Conservation (phyloP, 2,888 invertebrate genomes). For the Watsonalla cultraria region DNA sequence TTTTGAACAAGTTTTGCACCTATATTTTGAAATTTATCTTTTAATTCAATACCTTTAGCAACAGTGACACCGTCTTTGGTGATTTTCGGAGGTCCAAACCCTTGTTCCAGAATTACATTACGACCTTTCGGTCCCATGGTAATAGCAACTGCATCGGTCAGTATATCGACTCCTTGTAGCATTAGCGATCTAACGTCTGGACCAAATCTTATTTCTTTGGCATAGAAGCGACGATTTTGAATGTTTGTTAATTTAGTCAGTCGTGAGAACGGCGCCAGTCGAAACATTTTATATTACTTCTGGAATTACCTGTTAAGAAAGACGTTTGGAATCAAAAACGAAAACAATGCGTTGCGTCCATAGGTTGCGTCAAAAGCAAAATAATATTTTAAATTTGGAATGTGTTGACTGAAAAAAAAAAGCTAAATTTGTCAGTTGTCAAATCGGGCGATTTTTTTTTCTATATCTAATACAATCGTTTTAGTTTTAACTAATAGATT, state of each 20-base stretch:
- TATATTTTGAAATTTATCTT: slow-evolving; percentile 98
- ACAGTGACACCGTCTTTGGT: slow-evolving; percentile 99
- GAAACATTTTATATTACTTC: slow-evolving; percentile 31
- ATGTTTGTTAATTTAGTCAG: slow-evolving; percentile 14
- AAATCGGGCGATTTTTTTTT: too few relatives aligned
- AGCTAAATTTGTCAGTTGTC: too few relatives aligned
- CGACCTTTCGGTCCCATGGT: slow-evolving; percentile 99
- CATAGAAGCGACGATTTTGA: slow-evolving; percentile 63
- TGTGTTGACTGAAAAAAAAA: too few relatives aligned
- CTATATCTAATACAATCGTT: too few relatives aligned
- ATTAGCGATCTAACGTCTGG: slow-evolving; percentile 96
- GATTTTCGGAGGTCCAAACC: slow-evolving; percentile 99
- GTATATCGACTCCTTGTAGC: slow-evolving; percentile 97
- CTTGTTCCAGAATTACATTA: slow-evolving; percentile 98
- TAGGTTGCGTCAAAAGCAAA: slow-evolving; percentile 12
- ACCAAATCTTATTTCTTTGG: slow-evolving; percentile 98
- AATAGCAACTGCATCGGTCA: slow-evolving; percentile 99
- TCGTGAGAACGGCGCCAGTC: slow-evolving; percentile 19
- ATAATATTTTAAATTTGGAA: slow-evolving; percentile 4
- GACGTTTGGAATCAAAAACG: slow-evolving; percentile 8
- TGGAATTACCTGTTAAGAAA: neutral
- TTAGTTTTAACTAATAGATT: too few relatives aligned
- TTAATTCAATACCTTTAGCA: slow-evolving; percentile 97
- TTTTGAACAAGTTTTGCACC: slow-evolving; percentile 98
- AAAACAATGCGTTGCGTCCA: slow-evolving; percentile 7